These are phyloP conservation scores for Drosophila subquinaria DNA, from an alignment of 2,888 invertebrate species.

Conservation along the genomic window DNA sequence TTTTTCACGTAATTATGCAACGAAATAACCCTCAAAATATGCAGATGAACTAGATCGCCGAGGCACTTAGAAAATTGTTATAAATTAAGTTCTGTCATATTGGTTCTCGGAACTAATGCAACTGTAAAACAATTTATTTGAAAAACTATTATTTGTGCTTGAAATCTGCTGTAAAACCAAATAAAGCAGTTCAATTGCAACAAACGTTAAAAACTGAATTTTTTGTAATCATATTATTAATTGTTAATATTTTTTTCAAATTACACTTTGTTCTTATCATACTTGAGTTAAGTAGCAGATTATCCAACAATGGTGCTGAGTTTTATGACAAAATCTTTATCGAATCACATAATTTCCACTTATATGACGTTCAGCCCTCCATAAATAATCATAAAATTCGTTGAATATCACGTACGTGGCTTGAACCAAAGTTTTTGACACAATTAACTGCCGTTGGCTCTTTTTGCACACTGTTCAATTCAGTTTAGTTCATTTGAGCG, in stretches of 20 bases:
- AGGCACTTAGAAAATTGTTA: not conserved
- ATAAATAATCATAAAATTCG: slow-evolving; percentile 51
- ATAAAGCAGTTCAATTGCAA: not conserved
- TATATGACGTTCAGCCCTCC: not conserved
- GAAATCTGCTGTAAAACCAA: not conserved
- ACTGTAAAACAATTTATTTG: not conserved
- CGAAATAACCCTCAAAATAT: not conserved
- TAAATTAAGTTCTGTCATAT: not conserved
- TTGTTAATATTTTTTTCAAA: not conserved
- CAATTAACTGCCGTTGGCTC: slow-evolving; percentile 65
- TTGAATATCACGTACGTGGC: slow-evolving; percentile 54
- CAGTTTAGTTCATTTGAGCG: slow-evolving; percentile 33
- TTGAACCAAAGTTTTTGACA: slow-evolving; percentile 73
- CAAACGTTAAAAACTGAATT: not conserved
- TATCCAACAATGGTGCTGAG: not conserved
- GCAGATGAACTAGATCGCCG: slow-evolving; percentile 21
- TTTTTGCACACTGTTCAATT: slow-evolving; percentile 38
- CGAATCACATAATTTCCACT: slow-evolving; percentile 25
- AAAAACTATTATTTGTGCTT: not conserved
- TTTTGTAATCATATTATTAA: not conserved
- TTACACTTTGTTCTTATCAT: not conserved
- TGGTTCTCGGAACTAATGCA: not conserved
- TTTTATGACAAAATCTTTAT: slow-evolving; percentile 2
- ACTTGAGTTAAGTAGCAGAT: not conserved
- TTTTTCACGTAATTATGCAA: slow-evolving; percentile 39